Conservation (phyloP, 2,797 vertebrate genomes). For the Sandelia bainsii region DNA sequence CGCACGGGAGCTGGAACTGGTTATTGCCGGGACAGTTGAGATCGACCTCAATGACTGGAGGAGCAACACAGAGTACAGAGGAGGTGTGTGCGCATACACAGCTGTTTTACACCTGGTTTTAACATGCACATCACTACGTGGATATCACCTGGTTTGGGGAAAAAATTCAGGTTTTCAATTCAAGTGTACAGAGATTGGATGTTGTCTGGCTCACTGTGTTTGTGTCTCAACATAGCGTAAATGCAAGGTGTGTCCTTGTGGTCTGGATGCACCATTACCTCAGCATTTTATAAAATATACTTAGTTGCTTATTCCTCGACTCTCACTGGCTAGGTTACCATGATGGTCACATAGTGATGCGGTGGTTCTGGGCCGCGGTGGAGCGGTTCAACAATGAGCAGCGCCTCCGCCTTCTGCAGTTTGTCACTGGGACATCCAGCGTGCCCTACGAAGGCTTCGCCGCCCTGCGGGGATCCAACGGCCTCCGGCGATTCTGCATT, state of each 20-base stretch:
- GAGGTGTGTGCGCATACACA: slow-evolving; percentile 83
- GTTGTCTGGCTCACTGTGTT: background rate
- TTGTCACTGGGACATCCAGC: slow-evolving; percentile 96
- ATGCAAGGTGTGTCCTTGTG: too few relatives aligned
- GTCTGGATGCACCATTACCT: background rate
- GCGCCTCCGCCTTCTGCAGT: slow-evolving; percentile 93
- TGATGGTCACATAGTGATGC: slow-evolving; percentile 95
- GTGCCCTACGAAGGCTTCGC: slow-evolving; percentile 97
- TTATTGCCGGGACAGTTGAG: slow-evolving; percentile 97
- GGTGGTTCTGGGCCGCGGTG: slow-evolving; percentile 97
- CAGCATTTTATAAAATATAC: background rate
- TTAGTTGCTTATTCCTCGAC: too few relatives aligned
- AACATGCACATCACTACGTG: background rate
- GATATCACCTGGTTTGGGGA: background rate
- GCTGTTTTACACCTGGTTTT: background rate
- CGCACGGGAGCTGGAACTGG: slow-evolving; percentile 96
- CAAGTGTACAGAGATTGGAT: background rate
- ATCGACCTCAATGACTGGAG: slow-evolving; percentile 97
- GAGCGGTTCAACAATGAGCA: slow-evolving; percentile 98
- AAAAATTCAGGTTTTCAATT: background rate
- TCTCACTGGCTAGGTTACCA: slow-evolving; percentile 88
- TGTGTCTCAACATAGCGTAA: background rate
- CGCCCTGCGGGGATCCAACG: slow-evolving; percentile 93
- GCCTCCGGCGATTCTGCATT: slow-evolving; percentile 96
- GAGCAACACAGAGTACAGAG: slow-evolving; percentile 95